Conservation (phyloP, 2,797 vertebrate species). For the Macropodus opercularis region DNA sequence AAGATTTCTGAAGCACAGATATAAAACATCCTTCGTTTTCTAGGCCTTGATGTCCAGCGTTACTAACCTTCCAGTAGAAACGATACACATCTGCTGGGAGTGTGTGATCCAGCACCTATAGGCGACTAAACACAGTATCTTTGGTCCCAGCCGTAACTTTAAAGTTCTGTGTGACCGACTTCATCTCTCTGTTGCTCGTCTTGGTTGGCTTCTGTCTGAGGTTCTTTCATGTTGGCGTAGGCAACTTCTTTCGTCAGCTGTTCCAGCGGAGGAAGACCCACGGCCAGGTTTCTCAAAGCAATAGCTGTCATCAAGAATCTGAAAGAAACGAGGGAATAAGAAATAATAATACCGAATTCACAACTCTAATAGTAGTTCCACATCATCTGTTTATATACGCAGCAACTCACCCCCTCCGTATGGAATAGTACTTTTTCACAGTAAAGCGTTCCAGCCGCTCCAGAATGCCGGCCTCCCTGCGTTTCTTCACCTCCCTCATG, state of each 20-base stretch:
- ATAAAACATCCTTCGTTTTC: slow-evolving; percentile 22
- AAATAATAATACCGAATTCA: neutral
- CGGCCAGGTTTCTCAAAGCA: slow-evolving; percentile 86
- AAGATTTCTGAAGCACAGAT: slow-evolving; percentile 31
- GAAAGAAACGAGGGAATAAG: neutral
- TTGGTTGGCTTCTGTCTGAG: slow-evolving; percentile 64
- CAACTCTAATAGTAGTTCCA: too few relatives aligned
- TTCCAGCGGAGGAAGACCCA: slow-evolving; percentile 88
- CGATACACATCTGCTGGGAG: neutral
- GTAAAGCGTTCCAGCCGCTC: slow-evolving; percentile 84
- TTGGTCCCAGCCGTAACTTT: slow-evolving; percentile 17
- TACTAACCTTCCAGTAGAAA: slow-evolving; percentile 63
- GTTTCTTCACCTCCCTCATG: slow-evolving; percentile 84
- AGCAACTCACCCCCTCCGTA: slow-evolving; percentile 87
- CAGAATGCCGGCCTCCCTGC: slow-evolving; percentile 76
- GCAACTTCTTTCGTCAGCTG: slow-evolving; percentile 89
- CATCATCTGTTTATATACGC: neutral
- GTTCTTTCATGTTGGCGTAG: slow-evolving; percentile 86
- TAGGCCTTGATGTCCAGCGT: neutral
- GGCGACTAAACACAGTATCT: slow-evolving; percentile 1
- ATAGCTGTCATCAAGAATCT: slow-evolving; percentile 93
- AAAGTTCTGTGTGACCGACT: slow-evolving; percentile 79
- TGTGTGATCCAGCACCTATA: slow-evolving; percentile 36
- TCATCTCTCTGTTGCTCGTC: slow-evolving; percentile 73
- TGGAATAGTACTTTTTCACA: slow-evolving; percentile 86